These are phyloP conservation scores for Meloidogyne chitwoodi DNA, from an alignment of 1,140 invertebrate genomes.

Conservation along the genomic window DNA sequence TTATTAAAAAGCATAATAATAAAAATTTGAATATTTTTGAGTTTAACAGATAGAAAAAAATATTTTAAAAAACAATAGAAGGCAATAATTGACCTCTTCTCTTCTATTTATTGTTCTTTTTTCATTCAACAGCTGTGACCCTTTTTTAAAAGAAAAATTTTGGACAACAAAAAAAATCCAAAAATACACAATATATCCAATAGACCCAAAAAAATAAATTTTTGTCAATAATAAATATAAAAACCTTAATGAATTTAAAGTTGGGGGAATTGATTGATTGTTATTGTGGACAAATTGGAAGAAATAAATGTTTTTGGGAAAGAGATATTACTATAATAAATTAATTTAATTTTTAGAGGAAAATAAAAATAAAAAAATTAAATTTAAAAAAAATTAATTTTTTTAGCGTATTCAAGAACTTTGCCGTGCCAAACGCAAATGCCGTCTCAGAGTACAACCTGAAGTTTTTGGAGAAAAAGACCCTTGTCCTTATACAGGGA, in stretches of 20 bases:
- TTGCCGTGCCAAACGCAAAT: conserved; percentile 47
- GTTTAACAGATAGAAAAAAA: not conserved
- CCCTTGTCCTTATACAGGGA: conserved; percentile 43
- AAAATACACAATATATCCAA: not conserved
- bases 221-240: not conserved
- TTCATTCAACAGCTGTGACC: not conserved
- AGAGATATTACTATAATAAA: too few relatives aligned
- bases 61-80: not conserved
- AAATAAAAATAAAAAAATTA: too few relatives aligned
- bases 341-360: too few relatives aligned
- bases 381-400: not conserved
- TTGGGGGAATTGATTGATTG: not conserved
- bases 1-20: too few relatives aligned
- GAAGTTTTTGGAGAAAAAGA: conserved; percentile 44
- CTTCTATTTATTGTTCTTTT: not conserved
- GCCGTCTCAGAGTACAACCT: conserved; percentile 39
- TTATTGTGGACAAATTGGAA: not conserved
- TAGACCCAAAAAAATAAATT: not conserved
- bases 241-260: not conserved
- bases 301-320: too few relatives aligned
- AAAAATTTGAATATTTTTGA: not conserved
- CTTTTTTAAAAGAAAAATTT: not conserved
- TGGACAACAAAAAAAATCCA: not conserved
- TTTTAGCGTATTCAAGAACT: conserved; percentile 43
- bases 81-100: not conserved